Evolutionary conservation across 1,140 invertebrate genomes (phyloP).

Genomic region (Conus betulinus): DNA sequence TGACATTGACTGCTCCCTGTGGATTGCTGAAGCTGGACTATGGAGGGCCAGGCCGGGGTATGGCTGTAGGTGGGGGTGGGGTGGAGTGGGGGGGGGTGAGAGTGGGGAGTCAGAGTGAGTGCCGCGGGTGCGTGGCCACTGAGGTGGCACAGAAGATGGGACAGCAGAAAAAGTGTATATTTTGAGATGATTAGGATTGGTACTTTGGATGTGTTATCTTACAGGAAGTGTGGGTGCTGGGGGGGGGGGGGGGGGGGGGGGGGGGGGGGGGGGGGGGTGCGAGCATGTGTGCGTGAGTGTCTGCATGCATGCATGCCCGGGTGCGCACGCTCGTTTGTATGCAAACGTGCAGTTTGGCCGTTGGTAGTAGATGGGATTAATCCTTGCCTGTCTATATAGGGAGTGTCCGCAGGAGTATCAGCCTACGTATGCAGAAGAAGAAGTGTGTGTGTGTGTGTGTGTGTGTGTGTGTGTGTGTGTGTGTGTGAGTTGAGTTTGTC

Average conservation of each 20-base stretch:
- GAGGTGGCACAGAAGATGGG: not conserved
- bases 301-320: not conserved
- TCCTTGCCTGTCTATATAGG: too few relatives aligned
- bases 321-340: not conserved
- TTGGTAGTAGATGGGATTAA: not conserved
- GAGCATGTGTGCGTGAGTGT: conserved; percentile 20
- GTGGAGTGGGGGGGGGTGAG: not conserved
- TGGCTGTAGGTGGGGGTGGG: too few relatives aligned
- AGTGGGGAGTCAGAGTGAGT: not conserved
- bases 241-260: not conserved
- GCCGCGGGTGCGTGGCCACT: not conserved
- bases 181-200: not conserved
- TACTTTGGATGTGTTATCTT: not conserved
- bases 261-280: too few relatives aligned
- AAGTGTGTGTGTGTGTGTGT: too few relatives aligned
- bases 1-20: too few relatives aligned
- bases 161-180: too few relatives aligned
- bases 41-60: too few relatives aligned
- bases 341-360: not conserved
- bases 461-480: too few relatives aligned
- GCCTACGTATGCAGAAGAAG: too few relatives aligned
- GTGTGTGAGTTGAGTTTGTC: too few relatives aligned
- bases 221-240: not conserved
- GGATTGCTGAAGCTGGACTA: too few relatives aligned
- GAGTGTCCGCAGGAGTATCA: too few relatives aligned